Base-by-base conservation (phyloP, 2,888 invertebrate species). In the Caenorhabditis sp. region DNA sequence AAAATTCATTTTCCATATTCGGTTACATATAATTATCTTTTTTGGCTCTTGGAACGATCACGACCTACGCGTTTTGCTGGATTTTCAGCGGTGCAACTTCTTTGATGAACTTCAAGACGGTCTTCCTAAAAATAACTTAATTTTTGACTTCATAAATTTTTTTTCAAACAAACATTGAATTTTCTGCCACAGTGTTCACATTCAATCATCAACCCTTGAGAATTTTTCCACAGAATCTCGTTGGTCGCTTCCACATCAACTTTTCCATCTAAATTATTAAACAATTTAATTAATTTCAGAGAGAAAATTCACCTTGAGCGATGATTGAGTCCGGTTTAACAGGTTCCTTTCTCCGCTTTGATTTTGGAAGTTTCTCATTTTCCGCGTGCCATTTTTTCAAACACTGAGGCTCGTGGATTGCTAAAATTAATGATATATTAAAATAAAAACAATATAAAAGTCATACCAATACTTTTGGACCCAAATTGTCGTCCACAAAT, bases 401-500 rank as follows among this genome's bases (percentile, higher is more conserved):
- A 84, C 92, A 93, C 84, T 92, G 91, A 1, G 92, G 73, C 63
- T 73, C 73, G 26, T 73, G 73, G 21, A 73, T 73, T 36, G 50
- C 73, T 73, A 23, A 52, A 59, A 52, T 31, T 53, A 63, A 52
- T 59, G 58, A 59, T 25, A 31, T 43, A n/a, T 25, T 61, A 1
- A 27, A 43, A 36, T 50, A 27, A 38, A 61, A 5, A 26, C 27
- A 7, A 17, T 60, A 36, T 57, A 27, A 31, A 17, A 14, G 58
- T 7, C 75, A 21, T 57, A 77, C 80, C 76, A 25, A 85, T 86
- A 58, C 92, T 92, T 81, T 90, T 90, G 1, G 90, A 90, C 36
- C 92, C 92, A 84, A 92, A 92, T 83, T 91, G 91, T 59, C 91
- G 89, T 1, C 92, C 91, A 83, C 92, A 93, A 79, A 92, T 91